Conservation (phyloP, 2,797 vertebrate genomes). For the Liasis olivaceus region DNA sequence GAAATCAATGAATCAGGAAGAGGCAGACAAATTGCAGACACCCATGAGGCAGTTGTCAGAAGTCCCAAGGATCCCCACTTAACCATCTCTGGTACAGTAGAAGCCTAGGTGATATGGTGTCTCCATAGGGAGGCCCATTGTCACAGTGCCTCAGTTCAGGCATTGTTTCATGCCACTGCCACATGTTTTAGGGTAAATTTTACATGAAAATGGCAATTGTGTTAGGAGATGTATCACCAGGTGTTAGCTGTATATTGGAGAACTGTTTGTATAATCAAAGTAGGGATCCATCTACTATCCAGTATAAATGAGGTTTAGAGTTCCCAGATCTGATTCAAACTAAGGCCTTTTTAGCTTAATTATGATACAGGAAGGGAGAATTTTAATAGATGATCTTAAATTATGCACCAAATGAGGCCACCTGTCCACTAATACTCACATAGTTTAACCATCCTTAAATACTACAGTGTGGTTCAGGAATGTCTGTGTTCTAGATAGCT, state of each 20-base stretch:
- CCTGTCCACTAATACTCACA: not conserved
- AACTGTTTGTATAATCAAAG: not conserved
- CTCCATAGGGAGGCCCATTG: not conserved
- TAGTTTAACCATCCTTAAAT: not conserved
- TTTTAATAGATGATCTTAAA: not conserved
- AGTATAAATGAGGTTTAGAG: not conserved
- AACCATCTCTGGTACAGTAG: not conserved
- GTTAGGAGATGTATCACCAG: not conserved
- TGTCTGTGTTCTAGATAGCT: not conserved
- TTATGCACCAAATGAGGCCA: not conserved
- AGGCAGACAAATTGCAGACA: not conserved
- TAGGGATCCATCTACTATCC: not conserved
- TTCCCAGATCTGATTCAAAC: not conserved
- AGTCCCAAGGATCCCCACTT: not conserved
- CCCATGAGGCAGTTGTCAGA: not conserved
- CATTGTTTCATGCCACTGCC: not conserved
- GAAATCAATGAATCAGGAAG: not conserved
- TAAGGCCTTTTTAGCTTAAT: not conserved
- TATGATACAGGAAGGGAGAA: not conserved
- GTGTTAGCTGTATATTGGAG: not conserved
- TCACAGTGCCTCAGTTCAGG: not conserved
- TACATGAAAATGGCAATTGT: not conserved
- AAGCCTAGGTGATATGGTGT: not conserved
- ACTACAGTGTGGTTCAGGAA: not conserved
- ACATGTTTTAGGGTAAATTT: not conserved